phyloP scores from a whole-genome alignment of 2,888 invertebrate genomes.

The Plebejus melissa region DNA sequence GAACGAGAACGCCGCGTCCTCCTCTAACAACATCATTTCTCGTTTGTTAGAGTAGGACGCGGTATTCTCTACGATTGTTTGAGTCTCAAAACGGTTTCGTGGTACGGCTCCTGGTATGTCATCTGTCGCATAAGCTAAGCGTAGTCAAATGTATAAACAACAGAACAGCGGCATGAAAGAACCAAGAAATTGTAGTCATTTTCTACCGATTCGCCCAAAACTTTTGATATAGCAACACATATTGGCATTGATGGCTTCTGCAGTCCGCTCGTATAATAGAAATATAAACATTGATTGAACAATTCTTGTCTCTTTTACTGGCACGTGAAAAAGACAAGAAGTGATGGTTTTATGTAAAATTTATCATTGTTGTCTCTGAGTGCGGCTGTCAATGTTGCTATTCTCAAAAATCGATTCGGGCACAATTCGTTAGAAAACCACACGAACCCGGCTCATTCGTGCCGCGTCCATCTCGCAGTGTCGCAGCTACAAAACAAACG shows the following conservation, averaged over 20 bases:
- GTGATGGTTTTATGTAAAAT: background rate
- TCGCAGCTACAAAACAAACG: conserved; percentile 67
- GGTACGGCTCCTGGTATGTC: conserved; percentile 28
- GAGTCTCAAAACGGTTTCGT: too few relatives aligned
- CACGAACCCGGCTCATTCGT: background rate
- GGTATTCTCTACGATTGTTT: too few relatives aligned
- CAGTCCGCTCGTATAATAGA: too few relatives aligned
- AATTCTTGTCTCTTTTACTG: too few relatives aligned
- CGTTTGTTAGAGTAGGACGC: too few relatives aligned
- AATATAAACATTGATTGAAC: too few relatives aligned
- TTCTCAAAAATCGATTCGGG: background rate
- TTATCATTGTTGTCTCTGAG: background rate
- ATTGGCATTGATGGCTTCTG: too few relatives aligned
- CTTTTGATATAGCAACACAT: background rate
- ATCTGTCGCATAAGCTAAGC: conserved; percentile 62
- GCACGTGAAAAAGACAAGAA: background rate
- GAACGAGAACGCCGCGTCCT: too few relatives aligned
- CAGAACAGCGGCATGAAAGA: background rate
- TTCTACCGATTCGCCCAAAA: background rate
- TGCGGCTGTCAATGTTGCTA: background rate
- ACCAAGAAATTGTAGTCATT: background rate
- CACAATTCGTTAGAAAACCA: background rate
- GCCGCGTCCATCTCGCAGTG: conserved; percentile 49
- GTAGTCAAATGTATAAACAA: conserved; percentile 30
- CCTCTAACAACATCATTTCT: too few relatives aligned